phyloP scores from a whole-genome alignment of 2,113 vertebrate species.

The Ictidomys tridecemlineatus region DNA sequence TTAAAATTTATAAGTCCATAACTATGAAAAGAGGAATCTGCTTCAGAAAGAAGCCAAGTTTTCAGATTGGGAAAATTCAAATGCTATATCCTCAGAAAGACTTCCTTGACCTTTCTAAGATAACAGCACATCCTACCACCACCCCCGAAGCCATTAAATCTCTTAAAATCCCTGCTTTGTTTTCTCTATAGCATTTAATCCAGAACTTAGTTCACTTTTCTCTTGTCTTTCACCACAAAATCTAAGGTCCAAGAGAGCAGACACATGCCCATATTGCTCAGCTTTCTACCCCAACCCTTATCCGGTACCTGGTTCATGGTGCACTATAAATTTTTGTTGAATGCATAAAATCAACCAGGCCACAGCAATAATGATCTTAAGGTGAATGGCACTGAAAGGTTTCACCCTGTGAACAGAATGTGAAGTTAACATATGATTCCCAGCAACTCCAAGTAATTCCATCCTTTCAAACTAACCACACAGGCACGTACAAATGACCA shows the following conservation, averaged over 20 bases:
- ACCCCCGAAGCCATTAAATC: neutral
- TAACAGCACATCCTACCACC: neutral
- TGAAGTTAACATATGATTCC: neutral
- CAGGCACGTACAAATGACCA: neutral
- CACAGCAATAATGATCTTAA: neutral
- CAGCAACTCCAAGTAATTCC: neutral
- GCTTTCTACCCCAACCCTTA: neutral
- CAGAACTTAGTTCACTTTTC: neutral
- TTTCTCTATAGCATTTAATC: neutral
- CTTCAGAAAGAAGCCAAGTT: neutral
- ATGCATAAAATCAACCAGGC: neutral
- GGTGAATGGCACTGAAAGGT: neutral
- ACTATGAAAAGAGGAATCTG: neutral
- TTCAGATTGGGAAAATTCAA: neutral
- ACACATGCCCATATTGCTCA: accelerated
- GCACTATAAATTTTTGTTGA: neutral
- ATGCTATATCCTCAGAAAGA: neutral
- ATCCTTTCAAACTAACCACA: neutral
- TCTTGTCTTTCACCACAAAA: neutral
- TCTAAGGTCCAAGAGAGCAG: neutral
- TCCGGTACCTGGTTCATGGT: neutral
- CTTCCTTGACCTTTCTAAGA: neutral
- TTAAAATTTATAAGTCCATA: neutral
- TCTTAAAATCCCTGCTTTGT: neutral
- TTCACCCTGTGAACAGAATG: neutral